These are phyloP conservation scores for Pseudopleuronectes americanus DNA, from an alignment of 2,797 vertebrate species.

Conservation along the genomic window DNA sequence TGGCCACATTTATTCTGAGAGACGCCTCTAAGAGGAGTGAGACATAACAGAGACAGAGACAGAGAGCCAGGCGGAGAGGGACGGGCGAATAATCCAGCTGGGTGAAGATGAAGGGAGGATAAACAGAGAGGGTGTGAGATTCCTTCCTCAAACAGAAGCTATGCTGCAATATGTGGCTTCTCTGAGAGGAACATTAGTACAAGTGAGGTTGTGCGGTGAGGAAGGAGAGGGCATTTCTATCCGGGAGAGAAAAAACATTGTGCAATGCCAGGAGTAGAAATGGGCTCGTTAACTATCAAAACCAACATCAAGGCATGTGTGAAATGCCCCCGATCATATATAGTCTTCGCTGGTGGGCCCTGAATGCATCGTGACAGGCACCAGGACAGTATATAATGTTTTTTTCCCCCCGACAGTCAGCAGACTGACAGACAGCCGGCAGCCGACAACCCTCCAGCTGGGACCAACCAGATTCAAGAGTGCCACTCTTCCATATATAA, in stretches of 20 bases:
- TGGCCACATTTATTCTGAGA: slow-evolving; percentile 29
- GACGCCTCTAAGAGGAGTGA: slow-evolving; percentile 23
- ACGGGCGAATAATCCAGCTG: slow-evolving; percentile 43
- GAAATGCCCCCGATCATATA: too few species aligned
- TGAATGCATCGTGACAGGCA: slow-evolving; percentile 9
- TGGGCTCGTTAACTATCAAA: background rate
- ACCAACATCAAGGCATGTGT: background rate
- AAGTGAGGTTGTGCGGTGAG: slow-evolving; percentile 27
- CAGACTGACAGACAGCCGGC: slow-evolving; percentile 37
- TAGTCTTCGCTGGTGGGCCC: background rate
- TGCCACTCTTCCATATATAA: slow-evolving; percentile 31
- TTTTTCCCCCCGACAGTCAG: too few species aligned
- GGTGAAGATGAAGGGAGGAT: slow-evolving; percentile 25
- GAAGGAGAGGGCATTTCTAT: background rate
- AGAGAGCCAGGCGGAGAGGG: background rate
- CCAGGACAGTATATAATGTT: slow-evolving; percentile 11
- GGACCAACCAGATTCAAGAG: slow-evolving; percentile 31
- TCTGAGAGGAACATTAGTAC: slow-evolving; percentile 53
- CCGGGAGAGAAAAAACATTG: background rate
- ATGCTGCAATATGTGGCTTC: slow-evolving; percentile 28
- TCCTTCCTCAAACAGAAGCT: slow-evolving; percentile 46
- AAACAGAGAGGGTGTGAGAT: slow-evolving; percentile 46
- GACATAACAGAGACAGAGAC: slow-evolving; percentile 9
- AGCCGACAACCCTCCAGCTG: slow-evolving; percentile 39
- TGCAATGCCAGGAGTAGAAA: too few species aligned